A percentile compares a stretch with the other conserved stretches of the same genome.
phyloP scores from a whole-genome alignment of 2,113 vertebrate species.

The Spea bombifrons region DNA sequence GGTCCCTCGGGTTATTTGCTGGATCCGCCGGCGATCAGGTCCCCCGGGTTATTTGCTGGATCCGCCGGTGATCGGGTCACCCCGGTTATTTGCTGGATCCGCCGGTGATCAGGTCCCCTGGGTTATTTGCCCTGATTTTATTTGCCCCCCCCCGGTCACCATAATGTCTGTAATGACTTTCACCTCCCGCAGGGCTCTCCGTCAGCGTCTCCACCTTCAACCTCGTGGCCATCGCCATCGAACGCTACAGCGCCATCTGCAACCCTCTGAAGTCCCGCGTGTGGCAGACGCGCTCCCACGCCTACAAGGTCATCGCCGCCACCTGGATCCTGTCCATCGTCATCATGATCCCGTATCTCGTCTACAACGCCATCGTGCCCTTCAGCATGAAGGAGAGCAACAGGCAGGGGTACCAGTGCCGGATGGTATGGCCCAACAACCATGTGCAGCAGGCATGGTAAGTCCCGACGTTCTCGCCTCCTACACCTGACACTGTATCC shows the following conservation, averaged over 20 bases:
- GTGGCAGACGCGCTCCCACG: conserved; percentile 94
- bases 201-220: conserved; percentile 94
- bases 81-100: too few species aligned
- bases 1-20: not conserved
- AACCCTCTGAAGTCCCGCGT: conserved; percentile 87
- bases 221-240: conserved; percentile 91
- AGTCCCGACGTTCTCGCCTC: conserved; percentile 50
- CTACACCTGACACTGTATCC: too few species aligned
- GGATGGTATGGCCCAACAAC: conserved; percentile 75
- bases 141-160: too few species aligned
- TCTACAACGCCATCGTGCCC: conserved; percentile 71
- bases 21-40: too few species aligned
- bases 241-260: conserved; percentile 95
- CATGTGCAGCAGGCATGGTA: conserved; percentile 81
- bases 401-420: conserved; percentile 67
- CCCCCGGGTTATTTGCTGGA: too few species aligned
- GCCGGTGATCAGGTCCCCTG: too few species aligned
- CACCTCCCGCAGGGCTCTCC: conserved; percentile 74
- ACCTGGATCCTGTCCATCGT: conserved; percentile 85
- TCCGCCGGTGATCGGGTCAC: too few species aligned
- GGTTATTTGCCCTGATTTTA: too few species aligned
- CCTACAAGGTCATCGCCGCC: conserved; percentile 82
- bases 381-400: conserved; percentile 57
- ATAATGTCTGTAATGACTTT: not conserved
- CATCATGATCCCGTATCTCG: conserved; percentile 88